phyloP scores from a whole-genome alignment of 1,140 invertebrate genomes.

The Drosophila subobscura region DNA sequence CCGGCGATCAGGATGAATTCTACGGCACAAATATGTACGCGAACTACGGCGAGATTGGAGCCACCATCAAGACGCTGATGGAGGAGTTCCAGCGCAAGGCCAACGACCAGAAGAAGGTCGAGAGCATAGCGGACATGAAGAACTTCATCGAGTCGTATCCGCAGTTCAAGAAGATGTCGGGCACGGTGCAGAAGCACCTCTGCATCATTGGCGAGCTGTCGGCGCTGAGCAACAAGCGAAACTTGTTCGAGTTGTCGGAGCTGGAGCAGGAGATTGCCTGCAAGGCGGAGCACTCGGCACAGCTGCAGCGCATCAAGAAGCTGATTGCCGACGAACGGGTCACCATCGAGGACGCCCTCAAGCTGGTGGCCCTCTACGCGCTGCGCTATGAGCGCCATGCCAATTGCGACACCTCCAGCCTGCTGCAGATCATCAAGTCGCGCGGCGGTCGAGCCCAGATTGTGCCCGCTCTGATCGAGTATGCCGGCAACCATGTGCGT shows the following conservation, averaged over 20 bases:
- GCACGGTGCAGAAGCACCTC: conserved; percentile 98
- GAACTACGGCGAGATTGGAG: conserved; percentile 99
- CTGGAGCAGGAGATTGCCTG: conserved; percentile 98
- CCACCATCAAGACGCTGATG: conserved; percentile 98
- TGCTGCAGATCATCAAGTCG: conserved; percentile 90
- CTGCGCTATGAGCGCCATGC: conserved; percentile 95
- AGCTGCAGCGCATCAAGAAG: conserved; percentile 90
- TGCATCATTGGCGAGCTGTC: conserved; percentile 98
- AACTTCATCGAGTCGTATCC: conserved; percentile 99
- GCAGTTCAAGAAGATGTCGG: conserved; percentile 99
- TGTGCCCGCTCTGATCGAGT: conserved; percentile 90
- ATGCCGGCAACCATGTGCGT: conserved; percentile 90
- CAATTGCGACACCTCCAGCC: conserved; percentile 91
- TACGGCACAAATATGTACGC: conserved; percentile 97
- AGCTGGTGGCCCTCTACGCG: conserved; percentile 96
- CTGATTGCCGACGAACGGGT: conserved; percentile 89
- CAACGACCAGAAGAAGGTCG: conserved; percentile 98
- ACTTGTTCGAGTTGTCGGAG: conserved; percentile 96
- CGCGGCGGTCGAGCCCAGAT: conserved; percentile 87
- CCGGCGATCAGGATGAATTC: conserved; percentile 98
- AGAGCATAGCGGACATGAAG: conserved; percentile 99
- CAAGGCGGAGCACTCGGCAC: conserved; percentile 95
- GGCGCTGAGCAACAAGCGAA: conserved; percentile 90
- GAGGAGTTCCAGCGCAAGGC: conserved; percentile 98
- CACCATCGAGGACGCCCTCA: conserved; percentile 91